Percentiles rank a stretch among this genome's conserved stretches.
phyloP scores from a whole-genome alignment of 2,888 invertebrate genomes.

The Acleris cristana region DNA sequence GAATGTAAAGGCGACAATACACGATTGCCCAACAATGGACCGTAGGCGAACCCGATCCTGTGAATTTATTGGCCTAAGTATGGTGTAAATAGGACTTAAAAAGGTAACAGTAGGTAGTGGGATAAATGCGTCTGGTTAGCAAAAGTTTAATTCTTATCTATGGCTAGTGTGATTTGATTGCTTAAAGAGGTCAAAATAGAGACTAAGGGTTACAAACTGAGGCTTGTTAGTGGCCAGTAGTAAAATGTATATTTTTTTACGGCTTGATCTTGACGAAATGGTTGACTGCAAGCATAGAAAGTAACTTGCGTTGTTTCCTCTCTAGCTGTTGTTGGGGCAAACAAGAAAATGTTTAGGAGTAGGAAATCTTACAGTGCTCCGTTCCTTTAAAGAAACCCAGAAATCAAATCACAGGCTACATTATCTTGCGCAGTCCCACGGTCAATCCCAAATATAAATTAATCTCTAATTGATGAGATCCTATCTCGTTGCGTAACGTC shows the following conservation, averaged over 20 bases:
- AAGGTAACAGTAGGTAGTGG: slow-evolving; percentile 29
- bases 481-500: slow-evolving; percentile 70
- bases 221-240: too few species aligned
- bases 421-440: slow-evolving; percentile 20
- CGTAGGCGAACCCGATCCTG: slow-evolving; percentile 70
- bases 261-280: too few species aligned
- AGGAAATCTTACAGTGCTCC: too few species aligned
- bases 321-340: too few species aligned
- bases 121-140: slow-evolving; percentile 21
- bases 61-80: slow-evolving; percentile 33
- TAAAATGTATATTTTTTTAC: too few species aligned
- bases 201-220: too few species aligned
- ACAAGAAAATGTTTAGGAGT: too few species aligned
- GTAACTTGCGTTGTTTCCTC: too few species aligned
- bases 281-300: too few species aligned
- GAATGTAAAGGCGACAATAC: slow-evolving; percentile 38
- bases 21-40: slow-evolving; percentile 54
- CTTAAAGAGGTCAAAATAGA: neutral
- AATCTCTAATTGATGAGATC: slow-evolving; percentile 79
- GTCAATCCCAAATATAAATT: slow-evolving; percentile 58
- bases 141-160: slow-evolving; percentile 12
- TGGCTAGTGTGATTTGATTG: slow-evolving; percentile 1
- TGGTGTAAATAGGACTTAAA: slow-evolving; percentile 36
- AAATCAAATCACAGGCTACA: too few species aligned
- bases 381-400: too few species aligned